Evolutionary conservation across 2,888 invertebrate species (phyloP).

Genomic region (Andrena praecox): DNA sequence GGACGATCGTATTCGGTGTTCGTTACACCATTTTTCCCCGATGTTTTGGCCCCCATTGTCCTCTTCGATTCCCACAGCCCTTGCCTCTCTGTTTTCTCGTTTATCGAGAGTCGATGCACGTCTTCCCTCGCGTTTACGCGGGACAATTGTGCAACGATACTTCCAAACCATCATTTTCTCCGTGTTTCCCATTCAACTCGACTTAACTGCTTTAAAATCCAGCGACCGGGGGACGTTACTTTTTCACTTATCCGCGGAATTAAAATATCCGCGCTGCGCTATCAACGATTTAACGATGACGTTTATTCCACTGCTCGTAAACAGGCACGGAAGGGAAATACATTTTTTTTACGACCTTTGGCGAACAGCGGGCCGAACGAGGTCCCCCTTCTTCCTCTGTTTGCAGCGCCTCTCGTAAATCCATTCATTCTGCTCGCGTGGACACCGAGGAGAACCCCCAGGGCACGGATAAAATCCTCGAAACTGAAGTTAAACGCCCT

Average conservation of each 20-base stretch:
- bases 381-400: background rate
- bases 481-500: conserved; percentile 23
- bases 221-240: too few relatives aligned
- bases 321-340: background rate
- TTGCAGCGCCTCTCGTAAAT: background rate
- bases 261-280: background rate
- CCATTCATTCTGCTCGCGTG: background rate
- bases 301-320: background rate
- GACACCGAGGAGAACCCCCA: background rate
- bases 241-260: too few relatives aligned
- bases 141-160: too few relatives aligned
- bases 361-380: background rate
- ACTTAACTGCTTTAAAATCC: too few relatives aligned
- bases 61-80: background rate
- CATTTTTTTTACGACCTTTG: background rate
- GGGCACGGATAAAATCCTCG: background rate
- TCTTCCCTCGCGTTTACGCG: background rate
- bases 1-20: background rate
- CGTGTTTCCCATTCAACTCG: too few relatives aligned
- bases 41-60: background rate
- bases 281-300: background rate
- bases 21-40: background rate
- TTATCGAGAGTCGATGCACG: background rate
- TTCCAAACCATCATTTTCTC: too few relatives aligned
- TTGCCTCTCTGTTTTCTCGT: background rate